These are phyloP conservation scores for Peromyscus eremicus DNA, from an alignment of 2,797 vertebrate genomes.

Conservation along the genomic window DNA sequence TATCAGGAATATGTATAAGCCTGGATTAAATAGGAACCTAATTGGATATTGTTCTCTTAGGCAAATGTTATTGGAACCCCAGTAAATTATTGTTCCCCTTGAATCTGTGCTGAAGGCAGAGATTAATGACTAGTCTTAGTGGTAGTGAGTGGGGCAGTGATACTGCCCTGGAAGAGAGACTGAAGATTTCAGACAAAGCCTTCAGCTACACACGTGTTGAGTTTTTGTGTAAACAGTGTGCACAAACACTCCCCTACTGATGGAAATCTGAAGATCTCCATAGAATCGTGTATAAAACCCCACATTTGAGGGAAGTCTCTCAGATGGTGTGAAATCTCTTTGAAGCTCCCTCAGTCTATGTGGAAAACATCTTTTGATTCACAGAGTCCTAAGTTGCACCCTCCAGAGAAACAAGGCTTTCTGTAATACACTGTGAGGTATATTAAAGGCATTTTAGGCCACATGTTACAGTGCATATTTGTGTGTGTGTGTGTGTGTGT, in stretches of 20 bases:
- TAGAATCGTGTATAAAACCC: neutral
- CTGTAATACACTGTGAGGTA: neutral
- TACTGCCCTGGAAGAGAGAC: slow-evolving; percentile 12
- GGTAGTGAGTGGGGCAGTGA: neutral
- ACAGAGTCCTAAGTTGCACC: neutral
- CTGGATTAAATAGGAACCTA: slow-evolving; percentile 75
- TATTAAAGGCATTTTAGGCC: neutral
- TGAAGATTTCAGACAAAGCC: neutral
- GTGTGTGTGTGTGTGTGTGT: no score
- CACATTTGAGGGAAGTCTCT: slow-evolving; percentile 6
- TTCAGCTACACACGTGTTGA: neutral
- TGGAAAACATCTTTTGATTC: slow-evolving; percentile 22
- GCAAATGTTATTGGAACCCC: slow-evolving; percentile 69
- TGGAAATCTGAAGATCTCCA: slow-evolving; percentile 4
- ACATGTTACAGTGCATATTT: neutral
- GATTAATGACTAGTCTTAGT: neutral
- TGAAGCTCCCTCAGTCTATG: neutral
- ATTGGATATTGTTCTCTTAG: slow-evolving; percentile 73
- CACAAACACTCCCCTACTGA: neutral
- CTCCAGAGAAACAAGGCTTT: neutral
- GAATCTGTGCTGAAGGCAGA: slow-evolving; percentile 64
- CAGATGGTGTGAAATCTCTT: slow-evolving; percentile 18
- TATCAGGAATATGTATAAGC: slow-evolving; percentile 79
- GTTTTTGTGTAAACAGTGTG: neutral
- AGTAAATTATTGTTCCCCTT: slow-evolving; percentile 63